Evolutionary conservation across 2,888 invertebrate species (phyloP).

Genomic region (Megalurothrips usitatus): DNA sequence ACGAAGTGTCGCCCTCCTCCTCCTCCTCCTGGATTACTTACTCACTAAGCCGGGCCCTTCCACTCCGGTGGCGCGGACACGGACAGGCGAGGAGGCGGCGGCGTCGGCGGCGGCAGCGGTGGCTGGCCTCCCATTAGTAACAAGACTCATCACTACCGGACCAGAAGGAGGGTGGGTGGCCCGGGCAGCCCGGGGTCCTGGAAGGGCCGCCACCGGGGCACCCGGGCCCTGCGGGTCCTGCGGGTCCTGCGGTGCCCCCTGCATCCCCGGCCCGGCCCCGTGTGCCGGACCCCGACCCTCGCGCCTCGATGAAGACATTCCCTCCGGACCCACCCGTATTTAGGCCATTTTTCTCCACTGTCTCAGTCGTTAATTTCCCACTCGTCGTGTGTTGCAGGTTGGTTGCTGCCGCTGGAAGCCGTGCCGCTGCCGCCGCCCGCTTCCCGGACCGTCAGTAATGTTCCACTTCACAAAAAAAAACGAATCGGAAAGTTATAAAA

Average conservation of each 20-base stretch:
- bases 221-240: too few relatives aligned
- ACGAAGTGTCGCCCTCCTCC: too few relatives aligned
- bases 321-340: neutral
- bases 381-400: conserved; percentile 15
- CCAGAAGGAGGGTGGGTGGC: conserved; percentile 10
- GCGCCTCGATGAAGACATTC: neutral
- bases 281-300: neutral
- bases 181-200: neutral
- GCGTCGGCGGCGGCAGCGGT: neutral
- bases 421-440: neutral
- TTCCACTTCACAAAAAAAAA: too few relatives aligned
- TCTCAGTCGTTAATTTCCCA: neutral
- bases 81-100: too few relatives aligned
- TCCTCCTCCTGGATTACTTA: too few relatives aligned
- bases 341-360: conserved; percentile 15
- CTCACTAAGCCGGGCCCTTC: too few relatives aligned
- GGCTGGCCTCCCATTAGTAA: conserved; percentile 2
- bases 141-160: neutral
- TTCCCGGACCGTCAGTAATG: neutral
- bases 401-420: neutral
- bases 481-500: too few relatives aligned
- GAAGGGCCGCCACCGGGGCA: too few relatives aligned
- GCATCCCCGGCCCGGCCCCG: neutral
- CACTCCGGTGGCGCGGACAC: too few relatives aligned
- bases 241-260: too few relatives aligned